Evolutionary conservation across 2,113 vertebrate genomes (phyloP).

Genomic region (Paramisgurnus dabryanus): DNA sequence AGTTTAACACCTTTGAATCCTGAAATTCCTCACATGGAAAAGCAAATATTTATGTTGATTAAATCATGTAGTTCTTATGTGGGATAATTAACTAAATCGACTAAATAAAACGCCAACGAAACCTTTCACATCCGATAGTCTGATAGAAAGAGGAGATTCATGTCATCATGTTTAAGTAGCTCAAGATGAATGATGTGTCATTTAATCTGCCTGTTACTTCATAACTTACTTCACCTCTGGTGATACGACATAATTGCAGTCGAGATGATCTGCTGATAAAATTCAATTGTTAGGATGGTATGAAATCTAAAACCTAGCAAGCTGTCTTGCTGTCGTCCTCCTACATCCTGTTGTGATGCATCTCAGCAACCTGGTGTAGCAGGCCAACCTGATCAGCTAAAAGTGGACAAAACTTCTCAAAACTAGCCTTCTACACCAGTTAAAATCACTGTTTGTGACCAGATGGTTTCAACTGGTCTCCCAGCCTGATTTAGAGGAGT

Average conservation of each 20-base stretch:
- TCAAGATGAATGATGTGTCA: conserved; percentile 21
- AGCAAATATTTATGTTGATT: background rate
- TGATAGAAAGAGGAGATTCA: conserved; percentile 7
- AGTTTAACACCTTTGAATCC: too few relatives aligned
- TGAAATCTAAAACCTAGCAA: background rate
- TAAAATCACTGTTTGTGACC: too few relatives aligned
- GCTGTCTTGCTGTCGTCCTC: background rate
- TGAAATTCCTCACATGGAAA: background rate
- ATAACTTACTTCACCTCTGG: conserved; percentile 21
- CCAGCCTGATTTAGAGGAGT: too few relatives aligned
- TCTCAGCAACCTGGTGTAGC: too few relatives aligned
- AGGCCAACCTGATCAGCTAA: too few relatives aligned
- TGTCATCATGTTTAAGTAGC: conserved; percentile 6
- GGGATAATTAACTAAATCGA: conserved; percentile 25
- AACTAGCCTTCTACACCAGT: too few relatives aligned
- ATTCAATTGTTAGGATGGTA: background rate
- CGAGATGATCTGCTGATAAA: conserved; percentile 19
- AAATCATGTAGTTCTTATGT: conserved; percentile 13
- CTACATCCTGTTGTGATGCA: background rate
- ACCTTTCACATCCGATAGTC: background rate
- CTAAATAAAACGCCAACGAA: conserved; percentile 9
- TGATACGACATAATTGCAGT: conserved; percentile 20
- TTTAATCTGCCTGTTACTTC: conserved; percentile 22
- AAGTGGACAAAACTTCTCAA: too few relatives aligned
- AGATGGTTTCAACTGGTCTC: too few relatives aligned